Base-by-base conservation (phyloP, 2,888 invertebrate genomes). In the Perdita meconis region DNA sequence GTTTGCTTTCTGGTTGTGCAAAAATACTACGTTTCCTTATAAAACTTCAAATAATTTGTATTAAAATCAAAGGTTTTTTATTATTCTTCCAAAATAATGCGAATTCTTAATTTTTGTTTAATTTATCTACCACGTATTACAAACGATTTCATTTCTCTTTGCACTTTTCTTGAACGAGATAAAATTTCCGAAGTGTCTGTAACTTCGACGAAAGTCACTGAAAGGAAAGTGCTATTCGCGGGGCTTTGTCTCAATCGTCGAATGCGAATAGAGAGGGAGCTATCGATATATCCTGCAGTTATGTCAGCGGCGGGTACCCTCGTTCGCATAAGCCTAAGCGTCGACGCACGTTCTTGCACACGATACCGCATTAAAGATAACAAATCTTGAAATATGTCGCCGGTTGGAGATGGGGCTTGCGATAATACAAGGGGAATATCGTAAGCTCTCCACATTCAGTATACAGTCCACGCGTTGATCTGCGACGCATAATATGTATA, bases 321-420 rank as follows among this genome's bases (percentile, higher is more conserved):
- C 67, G 44, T 47, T 56, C 38, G 53, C 67, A 55, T 73, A 77
- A 81, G 40, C 69, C 77, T 67, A 67, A 83, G 83, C 80, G 42
- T 59, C 53, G 69, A 38, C 66, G 53, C 70, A 70, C 71, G 56
- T 69, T 83, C 72, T 68, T 66, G 71, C 80, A 69, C 63, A 69
- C 79, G 69, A 65, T 70, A 59, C 68, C 50, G 71, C 61, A 81
- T 72, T 74, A 68, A 78, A 81, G 87, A 86, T 87, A 88, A 86
- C 82, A 81, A 84, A 88, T 85, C 87, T 85, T 86, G 86, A 87
- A 87, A 88, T 87, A 88, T 85, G 82, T 71, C 75, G 55, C 66
- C 50, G 60, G 68, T 30, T 57, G 57, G 73, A 75, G 76, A 59
- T 69, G 67, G 78, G 73, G 69, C 56, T 70, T 56, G 73, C 64